A percentile compares a stretch with the other conserved stretches of the same genome.
phyloP scores from a whole-genome alignment of 35 echinoderm and acorn worm species.

The Holothuria glaberrima region DNA sequence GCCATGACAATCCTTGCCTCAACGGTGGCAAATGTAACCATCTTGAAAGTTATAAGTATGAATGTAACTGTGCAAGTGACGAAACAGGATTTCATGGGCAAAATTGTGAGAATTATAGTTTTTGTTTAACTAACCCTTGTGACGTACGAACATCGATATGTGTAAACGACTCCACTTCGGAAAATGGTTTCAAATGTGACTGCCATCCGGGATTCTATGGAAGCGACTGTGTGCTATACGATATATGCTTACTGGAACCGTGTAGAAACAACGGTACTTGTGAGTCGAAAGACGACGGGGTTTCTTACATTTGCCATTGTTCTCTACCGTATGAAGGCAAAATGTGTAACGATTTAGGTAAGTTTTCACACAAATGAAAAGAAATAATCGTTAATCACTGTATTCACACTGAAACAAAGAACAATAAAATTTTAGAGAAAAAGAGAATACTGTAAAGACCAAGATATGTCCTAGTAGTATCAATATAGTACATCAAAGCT shows the following conservation, averaged over 20 bases:
- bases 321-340: not conserved
- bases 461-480: too few relatives aligned
- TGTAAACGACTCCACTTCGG: not conserved
- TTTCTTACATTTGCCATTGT: not conserved
- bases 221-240: not conserved
- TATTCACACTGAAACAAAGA: not conserved
- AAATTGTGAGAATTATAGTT: not conserved
- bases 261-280: slow-evolving; percentile 18
- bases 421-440: too few relatives aligned
- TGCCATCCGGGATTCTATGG: slow-evolving; percentile 28
- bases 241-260: slow-evolving; percentile 9
- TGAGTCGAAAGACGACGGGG: not conserved
- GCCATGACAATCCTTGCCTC: slow-evolving; percentile 31
- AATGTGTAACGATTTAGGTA: not conserved
- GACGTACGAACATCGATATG: slow-evolving; percentile 15
- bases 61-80: not conserved
- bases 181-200: slow-evolving; percentile 5
- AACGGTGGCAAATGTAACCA: slow-evolving; percentile 32
- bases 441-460: too few relatives aligned
- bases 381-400: not conserved
- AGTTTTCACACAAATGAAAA: not conserved
- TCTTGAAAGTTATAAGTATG: not conserved
- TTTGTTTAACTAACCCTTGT: slow-evolving; percentile 1
- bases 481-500: too few relatives aligned
- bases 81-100: slow-evolving; percentile 16